phyloP scores from a whole-genome alignment of 2,888 invertebrate genomes.

The Cataglyphis cursor region DNA sequence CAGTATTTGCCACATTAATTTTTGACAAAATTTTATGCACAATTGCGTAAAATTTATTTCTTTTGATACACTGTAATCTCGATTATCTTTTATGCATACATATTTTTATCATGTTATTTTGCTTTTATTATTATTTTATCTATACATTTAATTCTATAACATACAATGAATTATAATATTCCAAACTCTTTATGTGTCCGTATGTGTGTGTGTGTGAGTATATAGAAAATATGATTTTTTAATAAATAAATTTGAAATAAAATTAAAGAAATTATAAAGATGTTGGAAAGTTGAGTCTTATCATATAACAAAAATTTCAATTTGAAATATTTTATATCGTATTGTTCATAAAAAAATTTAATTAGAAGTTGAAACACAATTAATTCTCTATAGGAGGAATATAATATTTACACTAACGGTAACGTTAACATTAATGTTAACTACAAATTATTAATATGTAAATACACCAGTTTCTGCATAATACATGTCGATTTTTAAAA shows the following conservation, averaged over 20 bases:
- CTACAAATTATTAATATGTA: slow-evolving; percentile 18
- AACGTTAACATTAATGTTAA: not conserved
- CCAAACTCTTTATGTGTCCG: no score
- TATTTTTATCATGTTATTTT: not conserved
- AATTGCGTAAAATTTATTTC: not conserved
- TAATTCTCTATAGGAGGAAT: not conserved
- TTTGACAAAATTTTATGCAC: not conserved
- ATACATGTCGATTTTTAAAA: slow-evolving; percentile 11
- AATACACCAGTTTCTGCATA: not conserved
- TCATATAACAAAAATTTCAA: not conserved
- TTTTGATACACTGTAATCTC: not conserved
- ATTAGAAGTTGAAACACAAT: not conserved
- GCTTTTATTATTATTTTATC: not conserved
- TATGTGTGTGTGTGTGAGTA: no score
- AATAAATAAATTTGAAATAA: not conserved
- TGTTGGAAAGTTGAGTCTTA: not conserved
- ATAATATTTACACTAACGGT: not conserved
- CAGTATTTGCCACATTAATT: not conserved
- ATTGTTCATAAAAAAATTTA: not conserved
- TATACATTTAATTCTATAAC: not conserved
- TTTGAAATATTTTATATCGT: not conserved
- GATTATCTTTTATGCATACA: not conserved
- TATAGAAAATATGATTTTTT: not conserved
- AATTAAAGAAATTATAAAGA: not conserved
- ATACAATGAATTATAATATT: not conserved